Conservation (phyloP, 2,888 invertebrate species). For the Eupithecia tripunctaria region DNA sequence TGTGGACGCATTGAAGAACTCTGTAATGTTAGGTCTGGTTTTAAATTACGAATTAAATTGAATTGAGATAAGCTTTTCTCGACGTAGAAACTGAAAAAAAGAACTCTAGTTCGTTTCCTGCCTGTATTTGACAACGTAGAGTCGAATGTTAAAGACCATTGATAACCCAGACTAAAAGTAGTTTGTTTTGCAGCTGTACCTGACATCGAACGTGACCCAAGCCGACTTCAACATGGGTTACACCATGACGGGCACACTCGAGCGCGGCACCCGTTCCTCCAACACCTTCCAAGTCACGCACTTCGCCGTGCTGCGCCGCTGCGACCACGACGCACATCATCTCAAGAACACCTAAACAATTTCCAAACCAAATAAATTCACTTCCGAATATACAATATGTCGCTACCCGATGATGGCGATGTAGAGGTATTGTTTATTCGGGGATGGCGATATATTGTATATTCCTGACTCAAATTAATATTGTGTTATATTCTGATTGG, state of each 20-base stretch:
- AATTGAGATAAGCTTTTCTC: too few species aligned
- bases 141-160: too few species aligned
- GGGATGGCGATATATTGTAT: background rate
- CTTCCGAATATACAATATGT: background rate
- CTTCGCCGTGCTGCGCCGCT: conserved; percentile 93
- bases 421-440: too few species aligned
- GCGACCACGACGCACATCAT: conserved; percentile 87
- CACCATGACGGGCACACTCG: conserved; percentile 93
- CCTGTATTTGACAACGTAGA: too few species aligned
- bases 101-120: too few species aligned
- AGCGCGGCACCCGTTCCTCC: conserved; percentile 90
- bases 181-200: conserved; percentile 84
- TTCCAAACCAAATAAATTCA: background rate
- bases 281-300: conserved; percentile 93
- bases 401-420: too few species aligned
- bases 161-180: background rate
- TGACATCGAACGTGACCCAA: conserved; percentile 93
- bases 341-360: conserved; percentile 67
- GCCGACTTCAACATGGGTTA: conserved; percentile 96
- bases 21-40: too few species aligned
- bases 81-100: too few species aligned
- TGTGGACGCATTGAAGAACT: too few species aligned
- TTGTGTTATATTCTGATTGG: background rate
- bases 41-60: too few species aligned
- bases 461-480: background rate